A percentile compares a stretch with the other conserved stretches of the same genome.
Evolutionary conservation across 2,888 invertebrate species (phyloP).

Genomic region (Rapana venosa): DNA sequence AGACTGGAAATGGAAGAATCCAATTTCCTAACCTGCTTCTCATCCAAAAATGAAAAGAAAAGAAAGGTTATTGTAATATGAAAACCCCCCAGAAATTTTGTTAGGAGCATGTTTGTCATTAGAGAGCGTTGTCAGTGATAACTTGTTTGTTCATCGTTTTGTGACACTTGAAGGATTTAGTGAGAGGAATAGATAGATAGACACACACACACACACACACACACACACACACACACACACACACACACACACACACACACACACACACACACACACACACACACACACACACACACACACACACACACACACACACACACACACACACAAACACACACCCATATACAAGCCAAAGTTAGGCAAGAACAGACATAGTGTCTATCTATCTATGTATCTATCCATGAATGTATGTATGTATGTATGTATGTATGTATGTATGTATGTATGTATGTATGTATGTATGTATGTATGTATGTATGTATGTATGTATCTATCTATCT

Average conservation of each 20-base stretch:
- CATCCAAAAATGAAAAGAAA: too few species aligned
- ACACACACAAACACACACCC: too few species aligned
- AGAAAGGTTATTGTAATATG: too few species aligned
- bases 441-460: not conserved
- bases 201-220: not conserved
- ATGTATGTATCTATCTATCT: too few species aligned
- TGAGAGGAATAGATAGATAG: not conserved
- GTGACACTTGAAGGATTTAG: too few species aligned
- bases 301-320: slow-evolving; percentile 22
- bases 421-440: not conserved
- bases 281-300: slow-evolving; percentile 27
- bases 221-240: slow-evolving; percentile 1
- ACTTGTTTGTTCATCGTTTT: too few species aligned
- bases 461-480: too few species aligned
- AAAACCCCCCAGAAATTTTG: too few species aligned
- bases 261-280: slow-evolving; percentile 32
- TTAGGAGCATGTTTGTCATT: too few species aligned
- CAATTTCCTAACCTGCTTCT: too few species aligned
- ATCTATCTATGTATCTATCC: not conserved
- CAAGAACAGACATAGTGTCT: not conserved
- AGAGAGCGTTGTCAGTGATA: too few species aligned
- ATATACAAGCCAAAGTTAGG: not conserved
- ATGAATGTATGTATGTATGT: not conserved
- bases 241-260: slow-evolving; percentile 32
- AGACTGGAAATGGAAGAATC: too few species aligned